Evolutionary conservation across 2,797 vertebrate genomes (phyloP), one percentile per base, ranked within the genome.

Genomic region (Diplodus puntazzo): DNA sequence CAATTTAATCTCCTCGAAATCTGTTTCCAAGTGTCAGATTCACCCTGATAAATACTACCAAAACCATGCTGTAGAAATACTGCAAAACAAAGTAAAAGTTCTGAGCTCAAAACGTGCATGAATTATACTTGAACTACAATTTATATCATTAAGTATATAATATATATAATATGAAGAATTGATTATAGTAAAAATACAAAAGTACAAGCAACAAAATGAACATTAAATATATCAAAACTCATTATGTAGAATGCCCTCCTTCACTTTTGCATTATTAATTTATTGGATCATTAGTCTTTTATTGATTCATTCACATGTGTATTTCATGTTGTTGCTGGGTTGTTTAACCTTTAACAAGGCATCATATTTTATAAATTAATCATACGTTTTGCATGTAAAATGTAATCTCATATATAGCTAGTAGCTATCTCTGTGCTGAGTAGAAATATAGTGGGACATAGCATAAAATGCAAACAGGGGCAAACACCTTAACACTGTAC

Each of bases 311-410:
- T 53, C 4, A 53, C 9, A 21, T 25, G 14, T 71, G 60, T 1
- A 46, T 57, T 69, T 49, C 2, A 23, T 34, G 48, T 42, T 11
- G 50, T 34, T 46, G 9, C 23, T 39, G n/a, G 11, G 17, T 71
- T 21, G 14, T 62, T 72, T 61, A 10, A 50, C 53, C 11, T 10
- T 20, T 18, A 55, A 30, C 39, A 27, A 57, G 5, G n/a, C 10
- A 39, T 50, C 43, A 49, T 21, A 39, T 14, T 57, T 34, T 34
- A 3, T 23, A 57, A 64, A 30, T 10, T 11, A 34, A 34, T 34
- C 34, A 34, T 57, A 34, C 49, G 11, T 74, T 48, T 57, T 50
- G 21, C 43, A 4, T 53, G 17, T 52, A 43, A 52, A 62, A 71
- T 45, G 21, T 54, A 34, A 34, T 34, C 0, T 45, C 12, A 59